Base-by-base conservation (phyloP, 2,888 invertebrate genomes). In the Agriotes lineatus region DNA sequence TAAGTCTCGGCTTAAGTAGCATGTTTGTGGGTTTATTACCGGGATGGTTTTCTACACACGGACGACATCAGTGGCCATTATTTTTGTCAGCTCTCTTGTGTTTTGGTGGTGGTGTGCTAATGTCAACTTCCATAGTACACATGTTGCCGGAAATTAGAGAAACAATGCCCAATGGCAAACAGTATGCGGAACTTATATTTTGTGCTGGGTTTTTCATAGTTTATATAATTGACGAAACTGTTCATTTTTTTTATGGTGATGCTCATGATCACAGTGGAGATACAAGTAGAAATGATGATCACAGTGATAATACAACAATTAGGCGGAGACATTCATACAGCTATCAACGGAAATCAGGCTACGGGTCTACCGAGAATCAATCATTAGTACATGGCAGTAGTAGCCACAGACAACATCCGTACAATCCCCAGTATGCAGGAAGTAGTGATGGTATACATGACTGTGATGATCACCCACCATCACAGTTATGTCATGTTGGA, bases 61-160 rank as follows among this genome's bases (percentile, higher is more conserved):
- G 89, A 39, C 85, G 89, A 50, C 85, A 85, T 70, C 84, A 86
- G 19, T 88, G 88, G 78, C 91, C 91, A 0, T 80, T 93, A 1
- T 77, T 90, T 1, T 85, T 93, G 0, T 93, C 93, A 0, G 86
- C 90, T 12, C 83, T 93, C 5, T 85, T 95, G 0, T 94, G 93
- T 79, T 93, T 93, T 77, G 95, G 95, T 1, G 94, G 91, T 4
- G 95, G 95, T 0, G 92, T 95, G 18, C 86, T 95, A 2, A 83
- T 95, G 2, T 90, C 93, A 0, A 95, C 95, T 0, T 89, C 93
- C 0, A 74, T 94, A 30, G 86, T 93, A 14, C 95, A 95, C 82
- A 93, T 95, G 86, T 83, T 95, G 2, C 93, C 93, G n/a, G 94
- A 95, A 86, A 90, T 91, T 19, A 86, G 91, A 58, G 88, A 89